Base-by-base conservation (phyloP, 64 coral and sea anemone genomes). In the Actinia tenebrosa region DNA sequence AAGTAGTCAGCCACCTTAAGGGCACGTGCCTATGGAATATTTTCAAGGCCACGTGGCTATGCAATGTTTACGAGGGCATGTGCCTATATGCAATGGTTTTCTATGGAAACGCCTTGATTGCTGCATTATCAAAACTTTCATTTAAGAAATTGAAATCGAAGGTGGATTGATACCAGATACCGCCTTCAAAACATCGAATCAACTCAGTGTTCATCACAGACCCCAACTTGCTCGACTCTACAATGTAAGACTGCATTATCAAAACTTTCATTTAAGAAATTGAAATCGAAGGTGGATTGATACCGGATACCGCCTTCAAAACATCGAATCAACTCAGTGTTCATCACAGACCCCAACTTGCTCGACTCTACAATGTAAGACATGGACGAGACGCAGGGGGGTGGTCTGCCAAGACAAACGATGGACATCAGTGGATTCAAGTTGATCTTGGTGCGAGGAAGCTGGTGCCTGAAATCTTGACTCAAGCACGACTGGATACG, bases 351-450 rank as follows among this genome's bases (percentile, higher is more conserved):
- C 60, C 88, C 11, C 66, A 83, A 53, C 80, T 83, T 72, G 80
- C 53, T 43, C 88, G 88, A 13, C 81, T 89, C 3, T 53, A 77
- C 53, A 53, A 71, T 9, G 62, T 52, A 63, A 80, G 16, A 64
- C 16, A 19, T 63, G 87, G 56, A 45, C 16, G 16, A n/a, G 45
- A 45, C 37, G 47, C 30, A 25, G 88, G 88, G 11, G 88, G 53
- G 10, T 89, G 88, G 88, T 20, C 60, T 53, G 88, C 81, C 42
- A 71, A 62, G 53, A 80, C 50, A n/a, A 84, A 84, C 54, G 78
- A 82, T 16, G 27, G 88, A 8, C 44, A 84, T 9, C 88, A 89
- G 64, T 89, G 88, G 88, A 68, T 89, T 16, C 45, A 75, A 54
- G 63, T 89, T 19, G 88, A 84, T 71, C 58, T 89, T 53, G 63